Base-by-base conservation (phyloP, 2,888 invertebrate species). In the Biston stratarius region DNA sequence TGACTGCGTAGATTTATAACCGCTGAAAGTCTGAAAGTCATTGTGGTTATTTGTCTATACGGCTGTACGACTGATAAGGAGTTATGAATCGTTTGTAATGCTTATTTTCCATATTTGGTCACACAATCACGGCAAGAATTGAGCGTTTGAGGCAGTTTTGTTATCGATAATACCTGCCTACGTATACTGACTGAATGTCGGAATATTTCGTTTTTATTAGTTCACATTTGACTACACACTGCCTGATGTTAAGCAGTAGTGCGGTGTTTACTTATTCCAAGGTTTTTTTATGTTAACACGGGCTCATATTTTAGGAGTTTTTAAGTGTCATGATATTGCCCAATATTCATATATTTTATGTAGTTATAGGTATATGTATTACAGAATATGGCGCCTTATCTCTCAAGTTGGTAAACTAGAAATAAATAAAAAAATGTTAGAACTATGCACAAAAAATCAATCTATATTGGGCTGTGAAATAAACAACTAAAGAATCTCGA, bases 1-100 rank as follows among this genome's bases (percentile, higher is more conserved):
- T 89, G 86, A 88, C 83, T 86, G 76, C 77, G 81, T 75, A 81
- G 86, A 88, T 89, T 88, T 86, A 88, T 87, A 76, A 74, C 58
- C 72, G 72, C 52, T 53, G 52, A 53, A 53, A 53, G 6, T 53
- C 71, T 34, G 64, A 71, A 83, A 84, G 74, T 81, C 79, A 77
- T 70, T 73, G 78, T 73, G 67, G 68, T 74, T 80, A 82, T 77
- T 76, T 78, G 78, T 78, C 77, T 71, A 69, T 61, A 51, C 12
- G 51, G 56, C 60, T 44, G 53, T 67, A 58, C 10, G 12, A 33
- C 64, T 56, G 53, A 67, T 66, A 67, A 67, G 69, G 42, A 38
- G 55, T 57, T 52, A 64, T 57, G 51, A 42, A 60, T 45, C 59
- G 52, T 44, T 64, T 38, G 57, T 56, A 40, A 48, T 56, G 34